Conservation (phyloP, 2,888 invertebrate genomes). For the Epiblema foenella region DNA sequence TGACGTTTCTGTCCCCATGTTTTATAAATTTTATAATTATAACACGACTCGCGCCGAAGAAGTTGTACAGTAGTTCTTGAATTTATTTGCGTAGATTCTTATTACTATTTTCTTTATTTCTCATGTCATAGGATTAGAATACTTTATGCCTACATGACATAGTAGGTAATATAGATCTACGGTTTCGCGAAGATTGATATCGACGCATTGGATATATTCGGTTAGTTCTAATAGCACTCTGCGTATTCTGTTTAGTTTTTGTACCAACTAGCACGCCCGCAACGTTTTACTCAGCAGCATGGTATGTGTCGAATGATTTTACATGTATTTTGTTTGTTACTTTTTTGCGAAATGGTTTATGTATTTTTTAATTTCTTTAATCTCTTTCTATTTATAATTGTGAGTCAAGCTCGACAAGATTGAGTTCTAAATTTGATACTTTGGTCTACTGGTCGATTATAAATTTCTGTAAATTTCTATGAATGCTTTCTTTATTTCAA, state of each 20-base stretch:
- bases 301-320: slow-evolving; percentile 59
- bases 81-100: background rate
- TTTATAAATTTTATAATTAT: background rate
- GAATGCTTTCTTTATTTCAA: slow-evolving; percentile 14
- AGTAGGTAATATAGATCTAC: slow-evolving; percentile 15
- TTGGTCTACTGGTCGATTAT: background rate
- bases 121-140: background rate
- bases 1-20: slow-evolving; percentile 7
- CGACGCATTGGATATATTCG: slow-evolving; percentile 54
- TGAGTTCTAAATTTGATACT: background rate
- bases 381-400: slow-evolving; percentile 37
- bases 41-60: background rate
- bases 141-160: background rate
- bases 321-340: slow-evolving; percentile 40
- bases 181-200: slow-evolving; percentile 24
- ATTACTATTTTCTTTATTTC: background rate
- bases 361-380: background rate
- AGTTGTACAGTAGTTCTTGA: background rate
- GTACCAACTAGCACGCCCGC: slow-evolving; percentile 52
- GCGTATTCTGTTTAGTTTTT: slow-evolving; percentile 60
- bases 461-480: background rate
- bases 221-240: slow-evolving; percentile 58
- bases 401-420: slow-evolving; percentile 23
- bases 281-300: slow-evolving; percentile 57
- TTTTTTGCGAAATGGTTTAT: slow-evolving; percentile 1